Base-by-base conservation (phyloP, 2,797 vertebrate genomes). In the Alosa sapidissima region DNA sequence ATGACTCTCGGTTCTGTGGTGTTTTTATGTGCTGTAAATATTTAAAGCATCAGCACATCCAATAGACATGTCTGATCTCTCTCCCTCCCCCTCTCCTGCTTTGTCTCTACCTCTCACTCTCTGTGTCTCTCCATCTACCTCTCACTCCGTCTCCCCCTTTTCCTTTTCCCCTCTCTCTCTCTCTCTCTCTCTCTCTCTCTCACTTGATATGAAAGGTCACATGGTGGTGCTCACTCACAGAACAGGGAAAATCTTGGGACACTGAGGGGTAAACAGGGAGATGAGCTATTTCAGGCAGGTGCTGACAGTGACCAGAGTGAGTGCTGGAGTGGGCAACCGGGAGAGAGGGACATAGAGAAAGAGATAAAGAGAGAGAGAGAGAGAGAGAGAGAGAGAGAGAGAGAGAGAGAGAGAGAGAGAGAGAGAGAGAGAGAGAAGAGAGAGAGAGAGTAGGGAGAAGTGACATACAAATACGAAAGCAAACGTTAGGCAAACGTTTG, bases 391-490 rank as follows among this genome's bases (percentile, higher is more conserved):
- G 58, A 33, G 41, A 60, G 28, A 3, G 62, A 9, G 16, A n/a
- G 58, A 21, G 51, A 11, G 81, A 89, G 62, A 28, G 24, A 72
- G 24, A 68, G 28, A 14, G 6, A 58, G 62, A 28, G 24, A 72
- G 8, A 72, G 65, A 14, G 6, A 58, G 36, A 49, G 72, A 78
- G 36, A n/a, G n/a, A n/a, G n/a, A n/a, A 41, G 58, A 16, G 92
- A 90, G 88, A 90, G 87, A 89, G 52, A 47, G 24, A 51, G 81
- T 0, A 24, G 92, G 89, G 88, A 89, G 87, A 88, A 88, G 85
- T 87, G 81, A 89, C 81, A 91, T 90, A 93, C 85, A 90, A 87
- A 90, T 89, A 91, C 87, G 84, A 93, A 92, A 92, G 90, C 41
- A 41, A 41, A 41, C 62, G 41, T 87, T 90, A 92, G 89, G 88